A percentile compares a stretch with the other conserved stretches of the same genome.
These are phyloP conservation scores for Scolanthus callimorphus DNA, from an alignment of 92 coral and sea anemone species.

Conservation along the genomic window DNA sequence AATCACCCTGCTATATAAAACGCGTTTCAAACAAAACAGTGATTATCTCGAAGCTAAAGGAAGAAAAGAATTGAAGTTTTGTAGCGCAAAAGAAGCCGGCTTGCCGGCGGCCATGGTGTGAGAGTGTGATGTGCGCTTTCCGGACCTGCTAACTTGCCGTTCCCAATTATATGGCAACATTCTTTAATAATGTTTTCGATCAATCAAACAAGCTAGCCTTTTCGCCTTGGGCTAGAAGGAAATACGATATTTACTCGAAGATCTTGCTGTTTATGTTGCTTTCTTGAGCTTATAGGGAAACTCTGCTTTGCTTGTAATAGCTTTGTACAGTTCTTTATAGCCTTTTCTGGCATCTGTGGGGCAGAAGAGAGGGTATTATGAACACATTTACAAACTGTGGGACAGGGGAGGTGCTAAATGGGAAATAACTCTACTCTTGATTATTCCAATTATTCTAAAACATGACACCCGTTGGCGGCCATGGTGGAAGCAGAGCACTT, in stretches of 20 bases:
- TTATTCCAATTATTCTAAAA: conserved; percentile 73
- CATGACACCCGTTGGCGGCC: conserved; percentile 64
- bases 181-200: conserved; percentile 70
- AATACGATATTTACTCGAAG: conserved; percentile 65
- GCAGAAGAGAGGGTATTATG: neutral
- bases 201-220: conserved; percentile 52
- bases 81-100: conserved; percentile 22
- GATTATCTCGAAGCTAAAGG: conserved; percentile 36
- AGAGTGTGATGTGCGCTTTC: conserved; percentile 23
- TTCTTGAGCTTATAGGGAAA: too few species aligned
- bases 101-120: conserved; percentile 38
- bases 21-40: conserved; percentile 43
- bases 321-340: too few species aligned
- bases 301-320: too few species aligned
- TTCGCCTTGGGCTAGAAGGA: conserved; percentile 87
- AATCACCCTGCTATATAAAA: conserved; percentile 55
- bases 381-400: neutral
- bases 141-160: conserved; percentile 44
- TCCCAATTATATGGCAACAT: conserved; percentile 64
- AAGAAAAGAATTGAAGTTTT: conserved; percentile 12
- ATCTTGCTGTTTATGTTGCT: conserved; percentile 57
- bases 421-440: conserved; percentile 48
- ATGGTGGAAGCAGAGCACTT: conserved; percentile 12
- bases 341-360: too few species aligned
- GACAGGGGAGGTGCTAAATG: neutral